Evolutionary conservation across 2,888 invertebrate genomes (phyloP), one percentile per base, ranked within the genome.

Genomic region (Protophormia terraenovae): DNA sequence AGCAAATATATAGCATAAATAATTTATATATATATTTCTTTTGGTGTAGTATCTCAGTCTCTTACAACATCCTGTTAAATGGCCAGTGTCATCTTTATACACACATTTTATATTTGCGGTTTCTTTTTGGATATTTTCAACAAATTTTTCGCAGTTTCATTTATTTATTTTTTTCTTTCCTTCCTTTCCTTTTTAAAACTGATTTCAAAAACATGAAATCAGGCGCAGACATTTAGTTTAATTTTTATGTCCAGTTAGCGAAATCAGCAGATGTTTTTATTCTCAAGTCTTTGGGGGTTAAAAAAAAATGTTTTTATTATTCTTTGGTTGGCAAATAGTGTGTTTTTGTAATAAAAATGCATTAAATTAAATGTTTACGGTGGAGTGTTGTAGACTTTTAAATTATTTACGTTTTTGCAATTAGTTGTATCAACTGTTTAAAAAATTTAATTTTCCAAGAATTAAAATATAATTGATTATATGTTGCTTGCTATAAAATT

Each of bases 241-340:
- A n/a, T n/a, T 7, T 8, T 32, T 19, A n/a, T 47, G 35, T 62
- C 22, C 53, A 72, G 50, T 62, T 53, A 62, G 12, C n/a, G n/a
- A 12, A 8, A n/a, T n/a, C n/a, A 64, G 71, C 79, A 79, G 79
- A 62, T 79, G 79, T 79, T 64, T 53, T 53, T 29, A 4, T 78
- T 78, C 78, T 50, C 71, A 71, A 53, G 27, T 1, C 22, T 66
- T 67, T 53, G 32, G 12, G 8, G 79, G 41, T 64, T 72, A 6
- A 38, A 27, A 14, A n/a, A 19, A 5, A 3, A 22, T 41, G 19
- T 50, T 3, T n/a, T 19, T 41, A 14, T 60, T 38, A 7, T 6
- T 14, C n/a, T 2, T 14, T 12, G 22, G 19, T 38, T 14, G 22
- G n/a, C n/a, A 60, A 27, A 10, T n/a, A 16, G 12, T 45, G 45